These are phyloP conservation scores for Atta texana DNA, from an alignment of 1,140 invertebrate genomes.

Conservation along the genomic window DNA sequence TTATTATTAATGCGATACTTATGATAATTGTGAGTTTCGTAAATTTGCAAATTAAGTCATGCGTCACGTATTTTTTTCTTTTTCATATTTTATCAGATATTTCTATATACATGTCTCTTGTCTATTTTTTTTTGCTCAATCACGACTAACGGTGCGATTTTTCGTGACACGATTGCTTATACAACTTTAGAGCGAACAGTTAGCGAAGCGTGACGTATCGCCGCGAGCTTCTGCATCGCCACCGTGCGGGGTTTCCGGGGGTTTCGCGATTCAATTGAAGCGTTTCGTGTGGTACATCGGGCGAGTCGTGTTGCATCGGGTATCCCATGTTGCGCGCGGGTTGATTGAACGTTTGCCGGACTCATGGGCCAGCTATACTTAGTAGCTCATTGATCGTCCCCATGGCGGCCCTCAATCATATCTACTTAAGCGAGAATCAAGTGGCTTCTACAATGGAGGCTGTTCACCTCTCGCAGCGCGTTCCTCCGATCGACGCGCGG, in stretches of 20 bases:
- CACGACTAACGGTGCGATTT: constrained; percentile 30
- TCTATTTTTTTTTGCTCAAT: not conserved
- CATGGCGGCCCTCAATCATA: constrained; percentile 80
- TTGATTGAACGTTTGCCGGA: constrained; percentile 75
- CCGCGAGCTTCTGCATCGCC: constrained; percentile 45
- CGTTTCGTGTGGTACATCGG: constrained; percentile 74
- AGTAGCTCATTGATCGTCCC: constrained; percentile 78
- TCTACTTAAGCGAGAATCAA: constrained; percentile 77
- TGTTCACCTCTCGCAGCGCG: constrained; percentile 70
- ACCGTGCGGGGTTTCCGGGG: constrained; percentile 70
- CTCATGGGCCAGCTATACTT: constrained; percentile 69
- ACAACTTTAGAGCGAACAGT: constrained; percentile 13
- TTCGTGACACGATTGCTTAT: constrained; percentile 20
- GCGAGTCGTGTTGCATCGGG: constrained; percentile 19
- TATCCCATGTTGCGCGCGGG: constrained; percentile 64
- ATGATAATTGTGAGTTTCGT: not conserved
- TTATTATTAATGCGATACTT: not conserved
- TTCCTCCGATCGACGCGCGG: constrained; percentile 11
- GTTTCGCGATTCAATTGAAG: constrained; percentile 78
- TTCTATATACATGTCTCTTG: not conserved
- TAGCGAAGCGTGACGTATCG: constrained; percentile 53
- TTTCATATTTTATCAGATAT: not conserved
- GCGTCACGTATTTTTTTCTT: not conserved
- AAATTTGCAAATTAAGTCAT: not conserved
- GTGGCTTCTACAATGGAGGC: constrained; percentile 74